Percentiles rank a stretch among this genome's conserved stretches.
These are phyloP conservation scores for Lepidurus couesii DNA, from an alignment of 1,140 invertebrate species.

Conservation along the genomic window DNA sequence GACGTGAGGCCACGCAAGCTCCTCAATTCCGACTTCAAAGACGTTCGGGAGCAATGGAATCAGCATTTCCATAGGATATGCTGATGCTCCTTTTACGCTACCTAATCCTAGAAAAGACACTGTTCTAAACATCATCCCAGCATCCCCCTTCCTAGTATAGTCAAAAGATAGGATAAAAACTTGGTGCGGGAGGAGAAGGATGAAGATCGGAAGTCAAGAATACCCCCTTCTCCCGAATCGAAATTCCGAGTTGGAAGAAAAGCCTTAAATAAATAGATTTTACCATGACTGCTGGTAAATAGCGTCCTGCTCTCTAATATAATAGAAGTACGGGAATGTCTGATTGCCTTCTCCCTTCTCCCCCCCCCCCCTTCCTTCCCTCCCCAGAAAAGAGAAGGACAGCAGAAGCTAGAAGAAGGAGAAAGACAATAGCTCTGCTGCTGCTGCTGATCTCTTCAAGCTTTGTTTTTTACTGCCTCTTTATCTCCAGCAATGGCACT, in stretches of 20 bases:
- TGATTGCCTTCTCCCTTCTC: neutral
- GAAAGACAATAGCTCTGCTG: neutral
- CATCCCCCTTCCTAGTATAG: too few species aligned
- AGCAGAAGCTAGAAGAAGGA: neutral
- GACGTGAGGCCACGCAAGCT: neutral
- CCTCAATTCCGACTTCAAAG: neutral
- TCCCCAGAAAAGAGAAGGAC: neutral
- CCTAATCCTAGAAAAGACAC: neutral
- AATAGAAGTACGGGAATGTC: neutral
- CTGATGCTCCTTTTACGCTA: neutral
- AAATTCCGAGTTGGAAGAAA: too few species aligned
- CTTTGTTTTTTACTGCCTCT: neutral
- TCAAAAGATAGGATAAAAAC: too few species aligned
- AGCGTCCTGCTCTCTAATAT: neutral
- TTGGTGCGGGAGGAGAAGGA: too few species aligned
- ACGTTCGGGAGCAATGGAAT: neutral
- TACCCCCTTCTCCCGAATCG: too few species aligned
- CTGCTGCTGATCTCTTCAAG: neutral
- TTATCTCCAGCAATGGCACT: neutral
- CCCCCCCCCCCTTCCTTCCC: neutral
- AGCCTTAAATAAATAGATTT: neutral
- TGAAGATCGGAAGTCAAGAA: too few species aligned
- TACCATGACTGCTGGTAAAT: neutral
- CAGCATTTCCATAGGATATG: neutral
- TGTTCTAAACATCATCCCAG: neutral